Percentiles rank a stretch among this genome's conserved stretches.
These are phyloP conservation scores for Calidris pugnax DNA, from an alignment of 2,113 vertebrate genomes.

Conservation along the genomic window DNA sequence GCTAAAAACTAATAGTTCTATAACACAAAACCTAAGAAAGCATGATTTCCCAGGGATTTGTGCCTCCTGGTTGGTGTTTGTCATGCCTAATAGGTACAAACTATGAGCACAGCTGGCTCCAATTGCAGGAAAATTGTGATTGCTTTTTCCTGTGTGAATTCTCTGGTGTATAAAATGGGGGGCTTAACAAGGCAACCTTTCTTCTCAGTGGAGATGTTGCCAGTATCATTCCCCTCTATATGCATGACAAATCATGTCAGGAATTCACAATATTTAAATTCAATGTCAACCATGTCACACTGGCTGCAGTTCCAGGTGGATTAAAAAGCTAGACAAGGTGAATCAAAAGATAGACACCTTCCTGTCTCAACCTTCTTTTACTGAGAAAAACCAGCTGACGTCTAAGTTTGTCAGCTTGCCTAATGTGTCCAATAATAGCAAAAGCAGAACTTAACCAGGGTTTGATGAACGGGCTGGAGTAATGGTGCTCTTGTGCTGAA, in stretches of 20 bases:
- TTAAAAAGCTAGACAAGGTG: background rate
- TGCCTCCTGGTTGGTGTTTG: background rate
- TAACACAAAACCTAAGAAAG: background rate
- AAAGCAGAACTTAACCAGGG: background rate
- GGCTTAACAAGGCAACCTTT: background rate
- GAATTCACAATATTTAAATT: background rate
- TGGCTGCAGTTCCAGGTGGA: background rate
- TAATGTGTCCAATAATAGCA: background rate
- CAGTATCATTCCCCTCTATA: background rate
- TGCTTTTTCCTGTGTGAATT: background rate
- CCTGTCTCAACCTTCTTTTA: background rate
- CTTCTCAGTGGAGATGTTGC: background rate
- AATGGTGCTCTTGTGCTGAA: background rate
- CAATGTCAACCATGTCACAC: background rate
- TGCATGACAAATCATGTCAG: background rate
- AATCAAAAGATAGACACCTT: background rate
- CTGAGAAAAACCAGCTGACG: background rate
- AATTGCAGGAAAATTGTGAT: background rate
- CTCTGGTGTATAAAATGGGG: background rate
- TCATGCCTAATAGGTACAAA: background rate
- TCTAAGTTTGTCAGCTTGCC: background rate
- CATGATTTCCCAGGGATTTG: background rate
- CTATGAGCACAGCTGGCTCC: background rate
- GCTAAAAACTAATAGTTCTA: background rate
- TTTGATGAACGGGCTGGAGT: background rate